phyloP scores from a whole-genome alignment of 2,888 invertebrate species.

The Romanomermis culicivorax region DNA sequence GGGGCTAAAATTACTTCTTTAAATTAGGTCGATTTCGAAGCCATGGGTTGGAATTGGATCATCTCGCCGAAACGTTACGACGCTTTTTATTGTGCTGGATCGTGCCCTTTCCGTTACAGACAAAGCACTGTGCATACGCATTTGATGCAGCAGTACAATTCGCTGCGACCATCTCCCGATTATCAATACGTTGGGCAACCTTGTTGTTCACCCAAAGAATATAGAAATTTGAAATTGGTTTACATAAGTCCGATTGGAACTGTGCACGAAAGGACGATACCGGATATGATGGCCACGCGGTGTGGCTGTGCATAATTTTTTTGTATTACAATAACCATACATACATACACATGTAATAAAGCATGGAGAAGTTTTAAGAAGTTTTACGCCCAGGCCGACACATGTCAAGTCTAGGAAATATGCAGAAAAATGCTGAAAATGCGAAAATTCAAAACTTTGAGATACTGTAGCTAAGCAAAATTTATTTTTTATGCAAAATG shows the following conservation, averaged over 20 bases:
- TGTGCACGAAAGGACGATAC: not conserved
- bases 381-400: no score
- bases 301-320: not conserved
- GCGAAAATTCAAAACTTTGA: no score
- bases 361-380: no score
- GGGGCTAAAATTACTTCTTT: no score
- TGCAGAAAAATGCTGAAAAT: no score
- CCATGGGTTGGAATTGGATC: slow-evolving; percentile 88
- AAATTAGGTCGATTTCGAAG: slow-evolving; percentile 55
- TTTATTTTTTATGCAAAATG: no score
- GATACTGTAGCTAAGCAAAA: no score
- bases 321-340: not conserved
- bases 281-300: not conserved
- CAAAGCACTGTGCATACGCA: not conserved
- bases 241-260: not conserved
- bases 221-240: not conserved
- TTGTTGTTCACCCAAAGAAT: not conserved
- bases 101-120: not conserved
- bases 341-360: no score
- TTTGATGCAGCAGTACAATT: not conserved
- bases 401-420: no score
- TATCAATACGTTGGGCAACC: not conserved
- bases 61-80: slow-evolving; percentile 78
- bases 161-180: not conserved
- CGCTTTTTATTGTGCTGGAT: slow-evolving; percentile 76